These are phyloP conservation scores for Crotophaga sulcirostris DNA, from an alignment of 2,113 vertebrate genomes.

Conservation along the genomic window DNA sequence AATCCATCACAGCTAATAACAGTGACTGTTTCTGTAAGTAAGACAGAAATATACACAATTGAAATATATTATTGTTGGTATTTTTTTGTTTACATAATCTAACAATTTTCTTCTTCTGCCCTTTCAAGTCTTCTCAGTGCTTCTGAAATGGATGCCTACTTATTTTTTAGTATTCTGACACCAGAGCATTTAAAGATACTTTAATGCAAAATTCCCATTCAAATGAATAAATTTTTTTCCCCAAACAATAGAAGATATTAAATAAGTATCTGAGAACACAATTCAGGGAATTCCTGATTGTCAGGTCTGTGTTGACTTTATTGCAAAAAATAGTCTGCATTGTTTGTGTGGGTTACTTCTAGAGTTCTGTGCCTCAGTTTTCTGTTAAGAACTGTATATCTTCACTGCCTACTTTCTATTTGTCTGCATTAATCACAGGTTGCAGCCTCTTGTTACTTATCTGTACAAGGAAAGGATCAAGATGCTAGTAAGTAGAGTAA, in stretches of 20 bases:
- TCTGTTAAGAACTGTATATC: not conserved
- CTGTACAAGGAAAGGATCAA: not conserved
- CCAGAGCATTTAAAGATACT: not conserved
- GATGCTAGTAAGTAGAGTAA: not conserved
- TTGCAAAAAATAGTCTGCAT: not conserved
- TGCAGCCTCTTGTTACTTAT: not conserved
- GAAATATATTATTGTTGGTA: not conserved
- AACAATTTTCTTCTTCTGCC: not conserved
- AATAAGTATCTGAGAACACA: not conserved
- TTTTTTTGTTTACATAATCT: not conserved
- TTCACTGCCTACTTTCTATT: not conserved
- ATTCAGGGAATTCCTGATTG: not conserved
- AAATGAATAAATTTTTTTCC: not conserved
- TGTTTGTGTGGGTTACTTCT: not conserved
- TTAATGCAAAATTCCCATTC: not conserved
- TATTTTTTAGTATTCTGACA: not conserved
- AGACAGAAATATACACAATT: not conserved
- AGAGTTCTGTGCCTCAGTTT: not conserved
- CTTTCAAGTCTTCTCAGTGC: not conserved
- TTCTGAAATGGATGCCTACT: not conserved
- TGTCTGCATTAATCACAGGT: not conserved
- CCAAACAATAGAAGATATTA: not conserved
- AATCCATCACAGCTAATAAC: not conserved
- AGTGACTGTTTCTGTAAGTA: not conserved
- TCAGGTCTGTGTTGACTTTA: not conserved